Evolutionary conservation across 2,797 vertebrate species (phyloP), one percentile per base, ranked within the genome.

Genomic region (Gouania willdenowi): DNA sequence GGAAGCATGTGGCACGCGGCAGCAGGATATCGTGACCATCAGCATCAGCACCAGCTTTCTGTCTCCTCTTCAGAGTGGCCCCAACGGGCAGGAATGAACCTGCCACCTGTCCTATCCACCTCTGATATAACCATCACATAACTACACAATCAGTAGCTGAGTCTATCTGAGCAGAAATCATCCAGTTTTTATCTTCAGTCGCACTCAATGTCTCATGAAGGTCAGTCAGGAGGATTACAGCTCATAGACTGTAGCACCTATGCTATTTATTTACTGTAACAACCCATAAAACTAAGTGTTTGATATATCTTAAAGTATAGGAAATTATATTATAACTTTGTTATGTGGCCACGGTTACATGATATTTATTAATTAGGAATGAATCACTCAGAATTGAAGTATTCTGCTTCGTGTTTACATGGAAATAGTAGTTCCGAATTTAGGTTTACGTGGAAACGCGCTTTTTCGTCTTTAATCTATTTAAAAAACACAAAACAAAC

Each of bases 171-270:
- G n/a, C 8, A 8, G 1, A 0, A 15, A 21, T 28, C 20, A 16
- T 1, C 19, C 2, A 12, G 19, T 10, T 8, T 8, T 23, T 21
- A 8, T 9, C 8, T 17, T 5, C 4, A 11, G 7, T 22, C 12
- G 22, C 15, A 20, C 6, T 40, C 38, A 34, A 34, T 50, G 66
- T 37, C 55, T 59, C 0, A 13, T 65, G 57, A 75, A 75, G 68
- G 74, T 69, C 74, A 73, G 36, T 5, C 43, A 7, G 17, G 24
- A 7, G 17, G 24, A 6, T n/a, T 17, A 17, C 17, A 21, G 12
- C 3, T 8, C 7, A 28, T 3, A 6, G 3, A 8, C 8, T 14
- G 13, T 14, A 11, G 5, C 14, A 19, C 6, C 4, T 20, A 6
- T 5, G 19, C 20, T 5, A 5, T 20, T n/a, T n/a, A n/a, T n/a